Percentiles rank a stretch among this genome's conserved stretches.
These are phyloP conservation scores for Lasioglossum villosulum DNA, from an alignment of 2,888 invertebrate genomes.

Conservation along the genomic window DNA sequence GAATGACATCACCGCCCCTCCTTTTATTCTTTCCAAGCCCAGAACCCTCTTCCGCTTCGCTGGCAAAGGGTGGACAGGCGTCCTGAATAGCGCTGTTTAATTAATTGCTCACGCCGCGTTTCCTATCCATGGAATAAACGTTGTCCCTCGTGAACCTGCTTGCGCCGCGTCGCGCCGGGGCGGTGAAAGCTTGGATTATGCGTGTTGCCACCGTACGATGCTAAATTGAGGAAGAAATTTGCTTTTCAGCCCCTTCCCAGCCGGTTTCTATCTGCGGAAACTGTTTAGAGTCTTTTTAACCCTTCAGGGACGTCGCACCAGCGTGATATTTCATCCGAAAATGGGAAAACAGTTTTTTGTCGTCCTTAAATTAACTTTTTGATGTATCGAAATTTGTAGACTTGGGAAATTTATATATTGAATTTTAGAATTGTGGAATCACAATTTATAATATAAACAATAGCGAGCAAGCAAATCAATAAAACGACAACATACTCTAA, in stretches of 20 bases:
- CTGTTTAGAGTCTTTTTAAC: background rate
- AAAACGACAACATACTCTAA: background rate
- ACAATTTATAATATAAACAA: too few relatives aligned
- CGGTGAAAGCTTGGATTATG: background rate
- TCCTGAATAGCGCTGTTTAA: conserved; percentile 37
- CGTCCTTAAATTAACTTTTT: too few relatives aligned
- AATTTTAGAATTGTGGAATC: too few relatives aligned
- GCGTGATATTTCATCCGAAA: background rate
- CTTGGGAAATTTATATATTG: too few relatives aligned
- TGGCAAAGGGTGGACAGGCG: conserved; percentile 31
- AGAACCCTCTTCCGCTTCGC: conserved; percentile 4
- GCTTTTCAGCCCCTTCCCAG: background rate
- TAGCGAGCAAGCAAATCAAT: background rate
- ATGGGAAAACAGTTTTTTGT: background rate
- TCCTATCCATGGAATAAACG: background rate
- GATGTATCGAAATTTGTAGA: too few relatives aligned
- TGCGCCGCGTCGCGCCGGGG: background rate
- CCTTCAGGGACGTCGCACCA: background rate
- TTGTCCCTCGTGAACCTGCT: background rate
- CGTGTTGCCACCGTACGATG: background rate
- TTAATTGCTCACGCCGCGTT: conserved; percentile 26
- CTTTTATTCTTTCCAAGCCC: conserved; percentile 14
- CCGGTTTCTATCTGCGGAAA: background rate
- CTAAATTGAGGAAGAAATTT: conserved; percentile 1
- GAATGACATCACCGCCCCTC: conserved; percentile 26